phyloP scores from a whole-genome alignment of 2,797 vertebrate genomes.

The Mormyrus hasselquistii region DNA sequence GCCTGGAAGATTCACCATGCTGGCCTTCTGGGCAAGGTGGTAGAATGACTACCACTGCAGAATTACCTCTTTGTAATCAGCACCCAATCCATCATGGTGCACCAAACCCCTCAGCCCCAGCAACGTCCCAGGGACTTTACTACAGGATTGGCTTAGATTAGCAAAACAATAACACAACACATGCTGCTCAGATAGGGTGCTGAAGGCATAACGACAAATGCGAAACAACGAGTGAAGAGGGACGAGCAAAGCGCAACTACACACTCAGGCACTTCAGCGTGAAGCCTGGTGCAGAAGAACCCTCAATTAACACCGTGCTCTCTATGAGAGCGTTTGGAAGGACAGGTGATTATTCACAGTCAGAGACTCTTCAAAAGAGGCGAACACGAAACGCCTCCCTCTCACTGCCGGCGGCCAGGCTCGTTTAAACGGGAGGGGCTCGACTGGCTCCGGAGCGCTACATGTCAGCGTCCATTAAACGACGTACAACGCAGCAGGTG shows the following conservation, averaged over 20 bases:
- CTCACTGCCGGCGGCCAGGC: conserved; percentile 37
- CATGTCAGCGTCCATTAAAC: conserved; percentile 6
- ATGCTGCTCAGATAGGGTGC: background rate
- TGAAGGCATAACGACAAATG: background rate
- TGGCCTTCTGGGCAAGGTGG: background rate
- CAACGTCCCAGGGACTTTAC: background rate
- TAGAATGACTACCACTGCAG: background rate
- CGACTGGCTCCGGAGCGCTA: background rate
- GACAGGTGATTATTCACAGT: conserved; percentile 57
- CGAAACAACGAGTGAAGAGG: background rate
- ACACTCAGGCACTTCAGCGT: conserved; percentile 30
- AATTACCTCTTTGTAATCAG: background rate
- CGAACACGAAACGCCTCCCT: background rate
- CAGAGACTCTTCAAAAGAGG: conserved; percentile 30
- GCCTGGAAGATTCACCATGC: background rate
- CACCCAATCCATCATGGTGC: background rate
- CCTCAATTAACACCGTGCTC: conserved; percentile 58
- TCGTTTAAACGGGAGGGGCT: background rate
- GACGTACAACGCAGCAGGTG: background rate
- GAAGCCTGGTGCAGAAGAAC: conserved; percentile 50
- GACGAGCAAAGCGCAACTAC: background rate
- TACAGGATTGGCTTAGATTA: background rate
- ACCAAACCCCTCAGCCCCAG: background rate
- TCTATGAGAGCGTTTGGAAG: conserved; percentile 47
- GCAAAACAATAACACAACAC: background rate